Percentiles rank a stretch among this genome's conserved stretches.
phyloP scores from a whole-genome alignment of 2,113 vertebrate genomes.

The Daphoenositta chrysoptera region DNA sequence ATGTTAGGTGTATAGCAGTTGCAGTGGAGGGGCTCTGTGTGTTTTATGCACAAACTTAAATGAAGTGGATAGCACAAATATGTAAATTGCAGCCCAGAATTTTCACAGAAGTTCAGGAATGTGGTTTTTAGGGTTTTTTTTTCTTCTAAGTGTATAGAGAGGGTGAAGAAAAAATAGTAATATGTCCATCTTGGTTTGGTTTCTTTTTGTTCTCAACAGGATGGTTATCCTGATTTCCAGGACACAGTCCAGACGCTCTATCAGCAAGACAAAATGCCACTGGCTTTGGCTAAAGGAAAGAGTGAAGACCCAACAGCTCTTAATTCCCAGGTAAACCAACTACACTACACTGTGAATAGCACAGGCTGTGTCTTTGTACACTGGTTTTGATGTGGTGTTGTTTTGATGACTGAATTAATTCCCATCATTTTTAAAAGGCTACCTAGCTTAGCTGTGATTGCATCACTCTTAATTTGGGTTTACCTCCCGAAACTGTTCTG shows the following conservation, averaged over 20 bases:
- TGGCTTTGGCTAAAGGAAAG: slow-evolving; percentile 86
- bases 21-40: background rate
- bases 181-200: background rate
- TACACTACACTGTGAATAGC: background rate
- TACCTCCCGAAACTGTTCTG: background rate
- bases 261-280: slow-evolving; percentile 86
- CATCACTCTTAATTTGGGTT: background rate
- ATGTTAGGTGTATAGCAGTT: background rate
- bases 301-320: slow-evolving; percentile 86
- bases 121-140: background rate
- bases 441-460: background rate
- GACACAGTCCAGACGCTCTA: slow-evolving; percentile 88
- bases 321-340: slow-evolving; percentile 82
- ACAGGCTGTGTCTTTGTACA: background rate
- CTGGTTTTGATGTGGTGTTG: background rate
- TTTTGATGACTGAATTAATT: slow-evolving; percentile 22
- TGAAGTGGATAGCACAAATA: background rate
- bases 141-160: background rate
- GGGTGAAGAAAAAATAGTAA: background rate
- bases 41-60: background rate
- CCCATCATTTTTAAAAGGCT: background rate
- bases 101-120: background rate
- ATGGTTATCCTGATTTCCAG: slow-evolving; percentile 91
- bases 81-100: background rate
- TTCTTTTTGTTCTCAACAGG: slow-evolving; percentile 70